Percentiles rank a stretch among this genome's conserved stretches.
phyloP scores from a whole-genome alignment of 2,888 invertebrate genomes.

The Gymnocheta viridis region DNA sequence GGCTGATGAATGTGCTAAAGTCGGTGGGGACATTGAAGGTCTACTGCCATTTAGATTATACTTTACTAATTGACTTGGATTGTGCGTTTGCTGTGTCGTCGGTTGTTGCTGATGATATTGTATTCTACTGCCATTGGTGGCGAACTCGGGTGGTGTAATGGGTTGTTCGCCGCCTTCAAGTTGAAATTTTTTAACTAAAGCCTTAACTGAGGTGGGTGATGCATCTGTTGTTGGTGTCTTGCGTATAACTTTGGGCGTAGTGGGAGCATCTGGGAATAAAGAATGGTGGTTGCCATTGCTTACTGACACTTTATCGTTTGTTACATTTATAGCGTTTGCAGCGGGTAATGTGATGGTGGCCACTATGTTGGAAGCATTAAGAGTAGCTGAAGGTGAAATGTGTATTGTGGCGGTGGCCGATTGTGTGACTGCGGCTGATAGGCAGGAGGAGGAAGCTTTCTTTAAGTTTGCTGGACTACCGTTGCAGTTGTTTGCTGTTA shows the following conservation, averaged over 20 bases:
- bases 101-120: conserved; percentile 28
- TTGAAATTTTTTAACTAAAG: conserved; percentile 82
- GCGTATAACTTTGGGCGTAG: conserved; percentile 86
- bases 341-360: conserved; percentile 67
- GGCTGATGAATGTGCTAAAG: conserved; percentile 62
- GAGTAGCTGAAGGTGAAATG: conserved; percentile 67
- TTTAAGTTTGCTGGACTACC: conserved; percentile 56
- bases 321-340: conserved; percentile 34
- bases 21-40: conserved; percentile 61
- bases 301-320: conserved; percentile 60
- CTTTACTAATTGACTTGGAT: conserved; percentile 50
- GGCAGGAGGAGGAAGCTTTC: conserved; percentile 58
- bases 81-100: conserved; percentile 50
- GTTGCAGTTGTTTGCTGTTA: conserved; percentile 59
- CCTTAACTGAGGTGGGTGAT: conserved; percentile 82
- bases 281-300: conserved; percentile 72
- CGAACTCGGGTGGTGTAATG: conserved; percentile 66
- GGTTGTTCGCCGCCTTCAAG: conserved; percentile 74
- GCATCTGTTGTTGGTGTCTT: conserved; percentile 84
- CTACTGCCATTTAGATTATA: conserved; percentile 47
- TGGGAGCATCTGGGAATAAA: conserved; percentile 85
- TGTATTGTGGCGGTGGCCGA: conserved; percentile 75
- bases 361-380: conserved; percentile 71
- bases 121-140: conserved; percentile 64
- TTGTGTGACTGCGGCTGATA: conserved; percentile 61